A percentile compares a stretch with the other conserved stretches of the same genome.
These are phyloP conservation scores for Aurelia aurita DNA, from an alignment of 30 jellyfish, hydroid and myxozoan species.

Conservation along the genomic window DNA sequence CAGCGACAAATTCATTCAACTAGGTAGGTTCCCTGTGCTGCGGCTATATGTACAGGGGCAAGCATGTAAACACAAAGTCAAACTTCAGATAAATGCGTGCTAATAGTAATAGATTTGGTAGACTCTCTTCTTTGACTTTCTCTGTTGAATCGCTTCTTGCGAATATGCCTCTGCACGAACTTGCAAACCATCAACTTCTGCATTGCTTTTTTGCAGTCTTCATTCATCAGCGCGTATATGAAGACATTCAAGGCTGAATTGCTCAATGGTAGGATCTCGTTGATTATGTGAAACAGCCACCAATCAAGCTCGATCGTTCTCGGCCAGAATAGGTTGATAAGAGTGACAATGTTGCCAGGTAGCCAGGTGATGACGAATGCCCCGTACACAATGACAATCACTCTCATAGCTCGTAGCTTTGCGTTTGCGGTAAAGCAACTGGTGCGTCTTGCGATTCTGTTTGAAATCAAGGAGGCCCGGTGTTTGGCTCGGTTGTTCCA, in stretches of 20 bases:
- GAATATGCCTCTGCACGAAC: background rate
- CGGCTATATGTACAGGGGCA: too few species aligned
- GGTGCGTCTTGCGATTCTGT: background rate
- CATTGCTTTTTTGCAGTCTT: background rate
- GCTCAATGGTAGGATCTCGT: conserved; percentile 47
- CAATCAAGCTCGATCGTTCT: background rate
- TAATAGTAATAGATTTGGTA: background rate
- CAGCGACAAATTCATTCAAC: too few species aligned
- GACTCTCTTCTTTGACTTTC: conserved; percentile 1
- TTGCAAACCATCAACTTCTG: background rate
- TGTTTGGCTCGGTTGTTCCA: background rate
- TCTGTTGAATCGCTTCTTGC: background rate
- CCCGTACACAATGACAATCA: conserved; percentile 67
- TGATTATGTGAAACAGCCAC: conserved; percentile 30
- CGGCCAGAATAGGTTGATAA: background rate
- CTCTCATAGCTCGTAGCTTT: conserved; percentile 20
- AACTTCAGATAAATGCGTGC: background rate
- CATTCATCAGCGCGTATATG: conserved; percentile 63
- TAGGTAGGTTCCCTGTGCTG: too few species aligned
- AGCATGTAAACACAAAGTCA: too few species aligned
- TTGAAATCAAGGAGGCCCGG: background rate
- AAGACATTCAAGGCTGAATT: conserved; percentile 60
- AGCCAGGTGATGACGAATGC: conserved; percentile 63
- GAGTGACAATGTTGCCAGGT: conserved; percentile 40
- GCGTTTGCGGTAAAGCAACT: conserved; percentile 31